These are phyloP conservation scores for Limonius californicus DNA, from an alignment of 1,140 invertebrate genomes.

Conservation along the genomic window DNA sequence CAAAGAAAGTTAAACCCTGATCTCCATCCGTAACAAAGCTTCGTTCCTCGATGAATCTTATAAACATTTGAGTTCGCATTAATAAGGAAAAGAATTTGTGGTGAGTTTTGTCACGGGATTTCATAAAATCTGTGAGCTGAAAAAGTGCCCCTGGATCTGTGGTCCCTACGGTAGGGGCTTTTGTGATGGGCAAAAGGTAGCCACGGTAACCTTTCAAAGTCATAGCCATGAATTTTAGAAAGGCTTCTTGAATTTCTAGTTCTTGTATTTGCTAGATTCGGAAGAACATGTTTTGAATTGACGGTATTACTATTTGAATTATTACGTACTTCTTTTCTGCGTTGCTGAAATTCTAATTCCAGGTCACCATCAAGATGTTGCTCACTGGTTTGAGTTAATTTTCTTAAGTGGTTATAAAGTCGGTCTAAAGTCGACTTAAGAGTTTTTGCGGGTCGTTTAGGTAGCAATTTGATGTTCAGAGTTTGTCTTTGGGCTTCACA, in stretches of 20 bases:
- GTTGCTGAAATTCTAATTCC: constrained; percentile 66
- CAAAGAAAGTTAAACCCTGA: constrained; percentile 91
- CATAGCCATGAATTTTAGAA: constrained; percentile 92
- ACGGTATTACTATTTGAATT: too few species aligned
- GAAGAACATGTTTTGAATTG: too few species aligned
- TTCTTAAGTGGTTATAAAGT: constrained; percentile 47
- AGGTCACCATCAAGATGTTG: constrained; percentile 38
- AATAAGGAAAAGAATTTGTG: constrained; percentile 88
- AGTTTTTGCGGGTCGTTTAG: constrained; percentile 80
- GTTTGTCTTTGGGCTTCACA: constrained; percentile 80
- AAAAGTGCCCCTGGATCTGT: constrained; percentile 95
- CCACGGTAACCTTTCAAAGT: constrained; percentile 89
- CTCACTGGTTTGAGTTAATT: constrained; percentile 21
- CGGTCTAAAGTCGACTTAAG: constrained; percentile 70
- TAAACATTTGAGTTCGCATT: constrained; percentile 96
- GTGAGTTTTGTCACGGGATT: constrained; percentile 72
- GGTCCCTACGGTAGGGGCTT: constrained; percentile 86
- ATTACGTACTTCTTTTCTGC: constrained; percentile 60
- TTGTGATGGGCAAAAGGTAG: constrained; percentile 90
- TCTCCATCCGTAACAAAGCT: constrained; percentile 98
- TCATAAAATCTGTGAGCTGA: constrained; percentile 81
- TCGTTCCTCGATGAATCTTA: constrained; percentile 96
- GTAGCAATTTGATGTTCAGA: constrained; percentile 79
- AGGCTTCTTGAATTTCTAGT: constrained; percentile 94
- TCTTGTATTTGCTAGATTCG: constrained; percentile 76